A percentile compares a stretch with the other conserved stretches of the same genome.
These are phyloP conservation scores for Drosophila buzzatii DNA, from an alignment of 2,888 invertebrate genomes.

Conservation along the genomic window DNA sequence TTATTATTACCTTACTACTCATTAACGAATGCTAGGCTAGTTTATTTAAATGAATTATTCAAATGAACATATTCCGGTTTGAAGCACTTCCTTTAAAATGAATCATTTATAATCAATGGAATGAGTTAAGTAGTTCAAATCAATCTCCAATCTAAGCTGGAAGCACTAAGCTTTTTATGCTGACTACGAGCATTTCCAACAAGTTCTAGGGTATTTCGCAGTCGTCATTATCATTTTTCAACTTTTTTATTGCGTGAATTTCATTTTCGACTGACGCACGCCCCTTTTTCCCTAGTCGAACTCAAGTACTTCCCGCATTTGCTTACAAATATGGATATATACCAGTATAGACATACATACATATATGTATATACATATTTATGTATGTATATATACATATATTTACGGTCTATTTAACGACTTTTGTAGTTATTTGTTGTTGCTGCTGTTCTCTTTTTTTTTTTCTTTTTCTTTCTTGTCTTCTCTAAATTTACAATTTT, in stretches of 20 bases:
- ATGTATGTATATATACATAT: background rate
- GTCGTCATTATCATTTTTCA: constrained; percentile 1
- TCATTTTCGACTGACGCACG: constrained; percentile 39
- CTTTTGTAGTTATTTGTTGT: constrained; percentile 10
- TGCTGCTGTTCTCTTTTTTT: constrained; percentile 17
- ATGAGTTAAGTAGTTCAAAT: background rate
- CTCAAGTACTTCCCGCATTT: constrained; percentile 17
- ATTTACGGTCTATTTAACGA: constrained; percentile 1
- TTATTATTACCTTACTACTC: no score
- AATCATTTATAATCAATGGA: background rate
- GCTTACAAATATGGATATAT: background rate
- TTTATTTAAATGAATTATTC: background rate
- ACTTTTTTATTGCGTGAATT: background rate
- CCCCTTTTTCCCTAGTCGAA: constrained; percentile 34
- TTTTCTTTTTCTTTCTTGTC: background rate
- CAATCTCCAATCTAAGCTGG: background rate
- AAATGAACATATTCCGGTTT: background rate
- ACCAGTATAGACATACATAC: background rate
- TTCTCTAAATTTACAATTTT: constrained; percentile 17
- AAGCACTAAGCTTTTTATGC: background rate
- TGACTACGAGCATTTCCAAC: background rate
- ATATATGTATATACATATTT: background rate
- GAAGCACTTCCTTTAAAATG: background rate
- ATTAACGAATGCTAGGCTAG: no score
- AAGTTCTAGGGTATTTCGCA: constrained; percentile 28